Conservation (phyloP, 2,797 vertebrate species). For the Centroberyx gerrardi region DNA sequence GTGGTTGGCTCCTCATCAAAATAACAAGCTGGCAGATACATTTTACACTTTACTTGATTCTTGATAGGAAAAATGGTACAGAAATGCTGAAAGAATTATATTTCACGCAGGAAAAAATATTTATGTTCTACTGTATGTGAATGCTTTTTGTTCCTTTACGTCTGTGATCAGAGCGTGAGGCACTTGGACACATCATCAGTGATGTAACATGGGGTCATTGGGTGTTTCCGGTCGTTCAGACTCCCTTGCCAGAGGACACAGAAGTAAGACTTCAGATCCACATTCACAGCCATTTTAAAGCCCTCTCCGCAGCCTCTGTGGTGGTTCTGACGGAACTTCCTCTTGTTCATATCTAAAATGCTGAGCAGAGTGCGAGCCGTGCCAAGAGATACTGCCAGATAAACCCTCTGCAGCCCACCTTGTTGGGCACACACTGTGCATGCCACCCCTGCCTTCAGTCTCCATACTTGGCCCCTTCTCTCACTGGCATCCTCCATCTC, state of each 20-base stretch:
- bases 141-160: background rate
- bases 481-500: background rate
- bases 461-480: background rate
- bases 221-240: too few species aligned
- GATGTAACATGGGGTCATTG: too few species aligned
- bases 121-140: constrained; percentile 6
- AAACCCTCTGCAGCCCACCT: too few species aligned
- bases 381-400: too few species aligned
- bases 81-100: constrained; percentile 12
- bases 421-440: too few species aligned
- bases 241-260: background rate
- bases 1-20: constrained; percentile 21
- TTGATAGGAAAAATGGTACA: constrained; percentile 3
- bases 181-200: background rate
- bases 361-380: too few species aligned
- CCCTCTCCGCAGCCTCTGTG: constrained; percentile 9
- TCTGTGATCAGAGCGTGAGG: background rate
- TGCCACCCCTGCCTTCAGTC: too few species aligned
- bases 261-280: too few species aligned
- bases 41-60: constrained; percentile 24
- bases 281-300: constrained; percentile 27
- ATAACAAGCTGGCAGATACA: constrained; percentile 28
- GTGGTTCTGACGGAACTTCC: constrained; percentile 12
- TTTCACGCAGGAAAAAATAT: constrained; percentile 11
- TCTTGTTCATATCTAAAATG: background rate